Evolutionary conservation across 2,797 vertebrate genomes (phyloP).

Genomic region (Artibeus lituratus): DNA sequence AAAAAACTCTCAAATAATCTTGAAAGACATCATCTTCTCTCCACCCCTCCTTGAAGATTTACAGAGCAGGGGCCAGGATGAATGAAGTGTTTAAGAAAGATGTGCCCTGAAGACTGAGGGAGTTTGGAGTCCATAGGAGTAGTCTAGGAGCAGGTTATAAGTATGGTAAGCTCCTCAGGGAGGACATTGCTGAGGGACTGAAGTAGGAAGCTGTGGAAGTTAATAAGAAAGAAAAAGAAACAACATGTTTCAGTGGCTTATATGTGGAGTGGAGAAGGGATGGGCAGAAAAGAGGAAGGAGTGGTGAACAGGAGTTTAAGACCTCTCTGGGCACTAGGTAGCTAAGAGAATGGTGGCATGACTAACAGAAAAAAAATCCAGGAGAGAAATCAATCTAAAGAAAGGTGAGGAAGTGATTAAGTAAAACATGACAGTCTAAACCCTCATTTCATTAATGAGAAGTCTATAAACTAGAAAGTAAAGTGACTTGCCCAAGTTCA

Average conservation of each 20-base stretch:
- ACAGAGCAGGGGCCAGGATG: not conserved
- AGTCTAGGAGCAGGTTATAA: not conserved
- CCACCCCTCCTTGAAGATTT: not conserved
- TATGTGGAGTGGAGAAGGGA: not conserved
- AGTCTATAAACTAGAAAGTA: not conserved
- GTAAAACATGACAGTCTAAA: not conserved
- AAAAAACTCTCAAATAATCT: not conserved
- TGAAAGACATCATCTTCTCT: not conserved
- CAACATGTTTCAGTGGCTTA: not conserved
- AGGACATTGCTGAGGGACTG: not conserved
- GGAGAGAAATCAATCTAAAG: not conserved
- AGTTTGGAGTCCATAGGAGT: not conserved
- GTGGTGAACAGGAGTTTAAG: not conserved
- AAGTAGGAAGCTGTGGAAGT: not conserved
- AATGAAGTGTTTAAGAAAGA: not conserved
- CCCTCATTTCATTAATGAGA: not conserved
- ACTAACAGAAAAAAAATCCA: not conserved
- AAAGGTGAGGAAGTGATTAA: not conserved
- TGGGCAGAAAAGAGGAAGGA: not conserved
- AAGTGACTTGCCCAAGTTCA: not conserved
- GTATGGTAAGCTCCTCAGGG: not conserved
- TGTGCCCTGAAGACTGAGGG: not conserved
- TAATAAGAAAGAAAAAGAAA: not conserved
- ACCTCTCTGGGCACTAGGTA: not conserved
- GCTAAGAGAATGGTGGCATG: not conserved